Conservation (phyloP, 1,140 invertebrate genomes). For the Zeugodacus cucurbitae region DNA sequence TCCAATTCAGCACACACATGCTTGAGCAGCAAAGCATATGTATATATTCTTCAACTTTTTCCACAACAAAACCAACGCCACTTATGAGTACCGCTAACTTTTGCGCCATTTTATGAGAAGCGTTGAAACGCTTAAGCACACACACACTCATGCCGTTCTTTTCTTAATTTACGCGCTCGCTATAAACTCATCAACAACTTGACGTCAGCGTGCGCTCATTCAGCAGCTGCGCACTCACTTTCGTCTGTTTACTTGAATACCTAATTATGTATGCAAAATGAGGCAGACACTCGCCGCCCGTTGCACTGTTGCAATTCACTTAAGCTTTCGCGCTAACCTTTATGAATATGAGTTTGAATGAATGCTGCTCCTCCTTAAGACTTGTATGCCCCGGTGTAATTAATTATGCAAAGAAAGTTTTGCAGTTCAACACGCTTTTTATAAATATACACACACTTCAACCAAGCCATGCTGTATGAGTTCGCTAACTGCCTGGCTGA, state of each 20-base stretch:
- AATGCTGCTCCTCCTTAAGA: background rate
- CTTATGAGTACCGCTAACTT: background rate
- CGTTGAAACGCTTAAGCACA: background rate
- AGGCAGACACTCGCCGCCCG: background rate
- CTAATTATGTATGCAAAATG: conserved; percentile 5
- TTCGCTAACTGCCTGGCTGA: background rate
- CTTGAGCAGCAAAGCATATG: background rate
- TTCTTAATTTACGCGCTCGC: background rate
- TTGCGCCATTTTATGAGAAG: background rate
- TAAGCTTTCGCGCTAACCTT: background rate
- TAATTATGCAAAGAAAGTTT: conserved; percentile 14
- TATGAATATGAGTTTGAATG: background rate
- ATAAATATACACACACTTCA: background rate
- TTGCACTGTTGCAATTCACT: background rate
- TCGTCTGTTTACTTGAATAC: background rate
- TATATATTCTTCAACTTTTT: background rate
- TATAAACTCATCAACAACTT: conserved; percentile 9
- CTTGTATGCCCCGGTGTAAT: background rate
- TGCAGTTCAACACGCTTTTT: conserved; percentile 8
- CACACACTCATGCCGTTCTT: too few species aligned
- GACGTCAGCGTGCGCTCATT: background rate
- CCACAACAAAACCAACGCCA: background rate
- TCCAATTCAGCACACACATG: background rate
- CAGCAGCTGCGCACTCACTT: background rate
- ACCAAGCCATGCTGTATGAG: background rate